Conservation (phyloP, 2,888 invertebrate genomes). For the Agrotis ipsilon region DNA sequence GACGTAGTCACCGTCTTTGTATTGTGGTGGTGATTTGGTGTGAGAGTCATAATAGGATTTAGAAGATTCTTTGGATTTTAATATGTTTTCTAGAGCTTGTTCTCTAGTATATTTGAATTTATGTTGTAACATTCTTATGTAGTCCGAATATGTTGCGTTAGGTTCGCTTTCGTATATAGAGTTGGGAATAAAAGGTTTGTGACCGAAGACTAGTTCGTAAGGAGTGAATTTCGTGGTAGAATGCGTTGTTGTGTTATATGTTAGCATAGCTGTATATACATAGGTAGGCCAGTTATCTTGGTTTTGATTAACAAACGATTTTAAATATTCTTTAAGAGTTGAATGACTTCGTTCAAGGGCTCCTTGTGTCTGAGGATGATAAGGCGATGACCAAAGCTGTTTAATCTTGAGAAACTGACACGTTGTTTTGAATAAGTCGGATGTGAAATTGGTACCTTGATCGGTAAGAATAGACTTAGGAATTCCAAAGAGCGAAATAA, state of each 20-base stretch:
- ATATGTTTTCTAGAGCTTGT: constrained; percentile 1
- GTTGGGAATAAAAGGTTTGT: neutral
- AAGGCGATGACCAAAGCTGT: neutral
- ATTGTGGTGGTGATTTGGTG: neutral
- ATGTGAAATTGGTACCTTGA: no score
- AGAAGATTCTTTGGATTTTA: neutral
- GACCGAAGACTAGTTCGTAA: neutral
- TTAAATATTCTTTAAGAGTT: neutral
- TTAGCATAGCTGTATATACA: neutral
- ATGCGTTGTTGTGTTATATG: neutral
- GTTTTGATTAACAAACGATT: neutral
- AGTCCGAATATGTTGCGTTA: neutral
- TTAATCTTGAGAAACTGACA: neutral
- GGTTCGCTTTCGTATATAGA: neutral
- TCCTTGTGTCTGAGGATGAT: neutral
- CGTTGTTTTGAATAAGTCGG: no score
- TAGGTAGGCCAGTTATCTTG: neutral
- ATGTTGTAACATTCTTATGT: neutral
- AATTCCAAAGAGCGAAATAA: no score
- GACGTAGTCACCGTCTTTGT: neutral
- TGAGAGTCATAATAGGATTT: neutral
- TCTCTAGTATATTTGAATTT: neutral
- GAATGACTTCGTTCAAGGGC: neutral
- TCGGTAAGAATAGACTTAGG: no score
- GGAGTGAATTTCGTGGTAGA: no score